Evolutionary conservation across 2,113 vertebrate species (phyloP), one percentile per base, ranked within the genome.

Genomic region (Lepus europaeus): DNA sequence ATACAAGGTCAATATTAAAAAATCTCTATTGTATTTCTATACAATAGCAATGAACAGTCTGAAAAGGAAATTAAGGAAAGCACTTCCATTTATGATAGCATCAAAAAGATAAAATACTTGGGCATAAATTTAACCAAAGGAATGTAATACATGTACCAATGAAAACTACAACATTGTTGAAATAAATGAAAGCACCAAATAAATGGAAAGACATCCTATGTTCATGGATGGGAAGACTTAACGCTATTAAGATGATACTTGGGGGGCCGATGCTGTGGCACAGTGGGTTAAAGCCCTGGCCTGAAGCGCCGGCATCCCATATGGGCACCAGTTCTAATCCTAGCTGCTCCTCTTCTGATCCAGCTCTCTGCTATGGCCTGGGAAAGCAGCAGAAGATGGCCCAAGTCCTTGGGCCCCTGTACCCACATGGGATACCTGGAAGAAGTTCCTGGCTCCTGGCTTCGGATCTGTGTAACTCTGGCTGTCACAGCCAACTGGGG

Each of bases 51-150:
- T 12, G 20, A 78, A 78, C 29, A 33, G n/a, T 25, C 22, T n/a
- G n/a, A 51, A 87, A 89, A 64, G 53, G 56, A 91, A 85, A 84
- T 31, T n/a, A 77, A 80, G 61, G 53, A 59, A 81, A 89, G 53
- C 12, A 39, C 45, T 53, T 51, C 8, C 39, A 70, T 10, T 87
- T 72, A 76, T 3, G 59, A 72, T 1, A 87, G 36, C 27, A 79
- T 74, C 31, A 74, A 66, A 86, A 87, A 86, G n/a, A 68, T 23
- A 73, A 68, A 89, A 78, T 69, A 86, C 1, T 45, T 59, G 81
- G 39, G 13, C 68, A 92, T 94, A 85, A 23, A 90, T 78, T 86
- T 95, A 77, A 90, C 19, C 66, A 90, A 85, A 86, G 27, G 84
- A 83, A 22, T 31, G 3, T 29, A 84, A 83, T 56, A 76, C 33